These are phyloP conservation scores for Daubentonia madagascariensis DNA, from an alignment of 2,113 vertebrate genomes.

Conservation along the genomic window DNA sequence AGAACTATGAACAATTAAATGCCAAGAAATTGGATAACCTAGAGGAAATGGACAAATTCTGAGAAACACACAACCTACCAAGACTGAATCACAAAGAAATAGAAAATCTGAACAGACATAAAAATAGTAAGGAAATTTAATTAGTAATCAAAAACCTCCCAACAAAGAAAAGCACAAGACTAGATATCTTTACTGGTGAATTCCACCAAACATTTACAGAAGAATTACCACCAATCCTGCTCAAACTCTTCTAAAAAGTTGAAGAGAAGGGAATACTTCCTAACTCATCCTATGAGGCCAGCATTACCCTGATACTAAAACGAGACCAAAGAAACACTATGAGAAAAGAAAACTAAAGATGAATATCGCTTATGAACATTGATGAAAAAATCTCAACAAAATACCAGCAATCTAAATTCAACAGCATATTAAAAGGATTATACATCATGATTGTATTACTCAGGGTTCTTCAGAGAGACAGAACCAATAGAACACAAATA, in stretches of 20 bases:
- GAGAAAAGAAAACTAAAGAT: background rate
- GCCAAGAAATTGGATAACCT: background rate
- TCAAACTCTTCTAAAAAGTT: slow-evolving; percentile 3
- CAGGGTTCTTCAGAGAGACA: background rate
- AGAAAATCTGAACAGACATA: background rate
- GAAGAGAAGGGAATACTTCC: background rate
- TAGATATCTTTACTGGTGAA: background rate
- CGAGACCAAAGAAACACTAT: background rate
- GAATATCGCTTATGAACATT: background rate
- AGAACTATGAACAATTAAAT: background rate
- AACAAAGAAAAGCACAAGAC: background rate
- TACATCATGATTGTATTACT: background rate
- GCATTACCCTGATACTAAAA: background rate
- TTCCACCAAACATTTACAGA: background rate
- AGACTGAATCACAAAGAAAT: background rate
- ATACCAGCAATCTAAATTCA: background rate
- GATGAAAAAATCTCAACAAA: background rate
- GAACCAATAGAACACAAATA: too few relatives aligned
- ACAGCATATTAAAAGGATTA: background rate
- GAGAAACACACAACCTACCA: background rate
- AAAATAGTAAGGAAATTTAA: background rate
- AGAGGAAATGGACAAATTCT: background rate
- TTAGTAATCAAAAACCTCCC: background rate
- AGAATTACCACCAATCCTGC: background rate
- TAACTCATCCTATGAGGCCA: background rate